These are phyloP conservation scores for Chloropsis cyanopogon DNA, from an alignment of 2,113 vertebrate species.

Conservation along the genomic window DNA sequence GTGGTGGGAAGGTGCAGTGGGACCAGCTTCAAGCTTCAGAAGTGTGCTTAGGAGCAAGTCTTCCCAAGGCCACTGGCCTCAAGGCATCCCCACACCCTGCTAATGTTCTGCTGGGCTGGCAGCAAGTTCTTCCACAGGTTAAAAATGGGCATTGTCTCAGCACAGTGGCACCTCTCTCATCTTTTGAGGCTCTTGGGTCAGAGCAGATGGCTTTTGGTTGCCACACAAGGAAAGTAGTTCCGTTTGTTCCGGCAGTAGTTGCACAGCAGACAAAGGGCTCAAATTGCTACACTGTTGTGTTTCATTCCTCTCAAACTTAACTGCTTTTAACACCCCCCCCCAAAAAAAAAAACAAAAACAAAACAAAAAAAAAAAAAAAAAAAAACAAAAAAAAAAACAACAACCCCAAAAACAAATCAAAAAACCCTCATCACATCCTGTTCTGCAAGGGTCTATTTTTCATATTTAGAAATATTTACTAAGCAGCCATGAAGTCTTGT, in stretches of 20 bases:
- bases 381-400: neutral
- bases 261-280: neutral
- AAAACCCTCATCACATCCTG: fast-evolving
- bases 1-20: no score
- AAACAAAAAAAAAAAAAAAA: no score
- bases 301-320: neutral
- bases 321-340: neutral
- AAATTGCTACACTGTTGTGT: neutral
- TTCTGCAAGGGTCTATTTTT: neutral
- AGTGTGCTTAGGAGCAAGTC: neutral
- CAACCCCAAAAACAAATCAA: neutral
- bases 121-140: neutral
- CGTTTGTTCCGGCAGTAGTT: neutral
- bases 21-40: neutral
- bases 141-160: neutral
- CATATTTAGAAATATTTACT: neutral
- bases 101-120: neutral
- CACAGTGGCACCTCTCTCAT: neutral
- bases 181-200: neutral
- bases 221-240: neutral
- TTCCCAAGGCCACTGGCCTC: neutral
- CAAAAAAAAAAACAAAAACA: no score
- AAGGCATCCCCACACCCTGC: neutral
- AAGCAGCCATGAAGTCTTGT: neutral
- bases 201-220: neutral